Evolutionary conservation across 2,113 vertebrate species (phyloP), one percentile per base, ranked within the genome.

Genomic region (Antechinus flavipes): DNA sequence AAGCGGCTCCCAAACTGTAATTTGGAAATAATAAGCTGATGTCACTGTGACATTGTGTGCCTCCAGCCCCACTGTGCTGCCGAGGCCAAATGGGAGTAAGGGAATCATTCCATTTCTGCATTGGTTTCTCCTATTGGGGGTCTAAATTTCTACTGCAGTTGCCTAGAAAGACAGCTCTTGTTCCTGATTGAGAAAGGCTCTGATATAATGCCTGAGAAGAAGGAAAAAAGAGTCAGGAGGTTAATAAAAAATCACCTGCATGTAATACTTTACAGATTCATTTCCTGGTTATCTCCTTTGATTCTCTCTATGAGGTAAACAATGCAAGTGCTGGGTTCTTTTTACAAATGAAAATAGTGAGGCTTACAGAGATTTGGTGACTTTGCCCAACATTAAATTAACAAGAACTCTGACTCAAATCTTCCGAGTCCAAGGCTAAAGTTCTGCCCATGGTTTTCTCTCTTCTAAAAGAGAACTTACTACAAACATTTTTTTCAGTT

Each of bases 21-120:
- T 97, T 93, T 56, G 50, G 47, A 91, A 96, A 94, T 46, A 94
- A 54, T 76, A 54, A 95, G 24, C 93, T 90, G 54, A 96, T 96
- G 91, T 89, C 50, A 89, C 2, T 54, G 58, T 89, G 49, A 35
- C 42, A 96, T 91, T 50, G 55, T 92, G 95, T 96, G 96, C 91
- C 53, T 95, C 93, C 84, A 96, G 89, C 25, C 95, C 91, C 92
- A 68, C 93, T 91, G 35, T 89, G 19, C 91, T 97, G 95, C 52
- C 91, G 94, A 61, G 94, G 52, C 55, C 93, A 25, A 54, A 91
- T 30, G 30, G 91, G 30, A 94, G n/a, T 14, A 26, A 54, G 92
- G 93, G 92, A 89, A 23, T 10, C 42, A n/a, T 22, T 14, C 7
- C 35, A 52, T 35, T 54, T 93, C 54, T 76, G 61, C 24, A 53